These are phyloP conservation scores for Odontesthes bonariensis DNA, from an alignment of 2,113 vertebrate species.

Conservation along the genomic window DNA sequence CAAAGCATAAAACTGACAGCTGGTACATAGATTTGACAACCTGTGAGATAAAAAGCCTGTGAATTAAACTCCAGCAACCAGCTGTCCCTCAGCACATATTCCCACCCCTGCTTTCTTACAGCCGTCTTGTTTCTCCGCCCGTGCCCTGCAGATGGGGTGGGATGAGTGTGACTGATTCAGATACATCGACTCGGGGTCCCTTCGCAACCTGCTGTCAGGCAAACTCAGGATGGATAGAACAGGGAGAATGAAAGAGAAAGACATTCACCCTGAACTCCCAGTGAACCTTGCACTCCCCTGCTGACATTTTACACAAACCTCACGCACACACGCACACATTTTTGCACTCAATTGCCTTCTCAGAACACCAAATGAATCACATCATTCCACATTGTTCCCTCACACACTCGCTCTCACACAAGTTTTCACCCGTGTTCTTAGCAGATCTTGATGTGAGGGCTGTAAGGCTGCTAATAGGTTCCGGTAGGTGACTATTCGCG, in stretches of 20 bases:
- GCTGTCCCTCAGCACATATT: constrained; percentile 24
- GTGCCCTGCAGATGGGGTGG: constrained; percentile 17
- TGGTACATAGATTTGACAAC: constrained; percentile 62
- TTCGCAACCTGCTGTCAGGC: constrained; percentile 46
- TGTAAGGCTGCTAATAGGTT: constrained; percentile 47
- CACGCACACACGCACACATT: not conserved
- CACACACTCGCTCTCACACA: not conserved
- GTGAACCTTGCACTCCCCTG: constrained; percentile 53
- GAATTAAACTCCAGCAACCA: constrained; percentile 41
- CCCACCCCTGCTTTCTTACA: not conserved
- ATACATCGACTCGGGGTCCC: constrained; percentile 33
- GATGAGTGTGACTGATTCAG: constrained; percentile 51
- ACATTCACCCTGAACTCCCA: constrained; percentile 58
- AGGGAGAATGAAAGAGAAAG: not conserved
- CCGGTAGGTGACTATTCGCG: constrained; percentile 19
- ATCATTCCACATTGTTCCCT: constrained; percentile 13
- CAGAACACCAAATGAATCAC: constrained; percentile 34
- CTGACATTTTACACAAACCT: constrained; percentile 56
- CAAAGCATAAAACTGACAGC: constrained; percentile 60
- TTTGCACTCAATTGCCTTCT: constrained; percentile 10
- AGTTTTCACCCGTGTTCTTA: not conserved
- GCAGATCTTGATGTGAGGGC: constrained; percentile 12
- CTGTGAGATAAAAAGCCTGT: constrained; percentile 41
- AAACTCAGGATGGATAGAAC: constrained; percentile 20
- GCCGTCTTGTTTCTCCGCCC: not conserved